phyloP scores from a whole-genome alignment of 2,888 invertebrate genomes.

The Drosophila greeni region DNA sequence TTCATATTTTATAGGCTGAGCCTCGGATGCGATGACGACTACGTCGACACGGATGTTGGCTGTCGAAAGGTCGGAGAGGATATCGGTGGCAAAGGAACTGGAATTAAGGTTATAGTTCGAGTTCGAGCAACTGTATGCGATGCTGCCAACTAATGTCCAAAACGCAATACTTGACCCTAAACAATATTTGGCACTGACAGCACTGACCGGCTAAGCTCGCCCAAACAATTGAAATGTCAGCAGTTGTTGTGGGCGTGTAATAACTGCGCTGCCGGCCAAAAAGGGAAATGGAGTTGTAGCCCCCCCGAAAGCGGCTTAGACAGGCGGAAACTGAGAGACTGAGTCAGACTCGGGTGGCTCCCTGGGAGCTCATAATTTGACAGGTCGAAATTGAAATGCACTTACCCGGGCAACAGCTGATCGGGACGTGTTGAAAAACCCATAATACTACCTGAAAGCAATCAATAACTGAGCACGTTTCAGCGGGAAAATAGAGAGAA shows the following conservation, averaged over 20 bases:
- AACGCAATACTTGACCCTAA: conserved; percentile 57
- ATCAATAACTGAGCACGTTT: conserved; percentile 17
- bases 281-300: conserved; percentile 9
- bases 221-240: conserved; percentile 53
- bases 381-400: conserved; percentile 31
- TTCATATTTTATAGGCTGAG: conserved; percentile 67
- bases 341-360: not conserved
- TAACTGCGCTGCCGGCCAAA: conserved; percentile 31
- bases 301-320: conserved; percentile 12
- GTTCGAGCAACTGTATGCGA: not conserved
- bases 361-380: conserved; percentile 21
- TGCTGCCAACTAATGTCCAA: conserved; percentile 39
- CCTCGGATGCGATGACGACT: conserved; percentile 24
- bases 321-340: conserved; percentile 5
- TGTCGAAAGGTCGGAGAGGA: conserved; percentile 12
- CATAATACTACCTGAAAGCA: conserved; percentile 12
- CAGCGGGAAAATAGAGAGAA: not conserved
- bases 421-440: conserved; percentile 11
- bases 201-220: conserved; percentile 13
- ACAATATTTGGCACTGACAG: conserved; percentile 51
- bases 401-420: conserved; percentile 32
- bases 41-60: conserved; percentile 24
- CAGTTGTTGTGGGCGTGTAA: conserved; percentile 44
- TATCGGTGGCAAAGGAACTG: conserved; percentile 40
- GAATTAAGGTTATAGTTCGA: conserved; percentile 59